Percentiles rank a stretch among this genome's conserved stretches.
Evolutionary conservation across 2,888 invertebrate genomes (phyloP).

Genomic region (Merodon equestris): DNA sequence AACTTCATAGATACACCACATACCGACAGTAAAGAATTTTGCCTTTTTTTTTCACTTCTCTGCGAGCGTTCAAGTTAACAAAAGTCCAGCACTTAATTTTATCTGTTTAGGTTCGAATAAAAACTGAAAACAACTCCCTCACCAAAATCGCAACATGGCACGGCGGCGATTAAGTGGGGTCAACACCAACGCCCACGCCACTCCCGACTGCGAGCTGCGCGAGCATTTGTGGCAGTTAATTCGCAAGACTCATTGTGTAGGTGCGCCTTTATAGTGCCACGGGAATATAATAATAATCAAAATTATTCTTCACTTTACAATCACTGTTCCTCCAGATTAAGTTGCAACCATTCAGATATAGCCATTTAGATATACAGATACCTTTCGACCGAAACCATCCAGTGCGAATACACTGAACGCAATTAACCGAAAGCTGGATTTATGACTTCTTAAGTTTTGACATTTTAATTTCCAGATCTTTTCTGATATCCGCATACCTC

Average conservation of each 20-base stretch:
- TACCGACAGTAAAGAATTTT: constrained; percentile 29
- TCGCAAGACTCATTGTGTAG: constrained; percentile 59
- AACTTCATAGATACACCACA: constrained; percentile 49
- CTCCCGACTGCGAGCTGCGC: constrained; percentile 9
- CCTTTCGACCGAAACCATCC: constrained; percentile 19
- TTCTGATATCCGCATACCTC: not conserved
- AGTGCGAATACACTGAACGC: constrained; percentile 35
- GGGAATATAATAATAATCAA: constrained; percentile 53
- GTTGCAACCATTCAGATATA: constrained; percentile 51
- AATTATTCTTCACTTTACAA: constrained; percentile 34
- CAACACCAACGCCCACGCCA: constrained; percentile 52
- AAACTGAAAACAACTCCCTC: constrained; percentile 63
- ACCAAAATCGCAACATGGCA: constrained; percentile 28
- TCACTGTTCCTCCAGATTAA: constrained; percentile 44
- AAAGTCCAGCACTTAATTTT: constrained; percentile 31
- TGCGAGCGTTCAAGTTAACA: not conserved
- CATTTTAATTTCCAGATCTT: constrained; percentile 59
- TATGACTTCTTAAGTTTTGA: constrained; percentile 59
- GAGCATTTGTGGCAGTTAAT: constrained; percentile 40
- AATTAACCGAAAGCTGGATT: constrained; percentile 64
- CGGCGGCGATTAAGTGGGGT: constrained; percentile 64
- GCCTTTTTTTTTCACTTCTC: not conserved
- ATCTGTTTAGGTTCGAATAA: constrained; percentile 49
- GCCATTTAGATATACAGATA: constrained; percentile 17
- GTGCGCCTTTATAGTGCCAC: constrained; percentile 53